phyloP scores from a whole-genome alignment of 2,797 vertebrate species.

The Helostoma temminkii region DNA sequence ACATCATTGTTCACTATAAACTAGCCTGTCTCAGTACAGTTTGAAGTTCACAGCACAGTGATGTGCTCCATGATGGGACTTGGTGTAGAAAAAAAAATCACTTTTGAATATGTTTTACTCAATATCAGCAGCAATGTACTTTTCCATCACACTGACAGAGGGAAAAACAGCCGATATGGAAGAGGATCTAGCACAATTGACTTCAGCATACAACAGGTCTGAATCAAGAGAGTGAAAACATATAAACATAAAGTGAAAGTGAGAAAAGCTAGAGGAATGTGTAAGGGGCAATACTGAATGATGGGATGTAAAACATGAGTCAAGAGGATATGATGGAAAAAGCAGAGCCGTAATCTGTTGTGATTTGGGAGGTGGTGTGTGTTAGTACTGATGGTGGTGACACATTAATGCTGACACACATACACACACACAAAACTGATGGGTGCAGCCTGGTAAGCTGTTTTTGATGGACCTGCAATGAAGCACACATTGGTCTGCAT shows the following conservation, averaged over 20 bases:
- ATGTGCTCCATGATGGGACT: constrained; percentile 32
- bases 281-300: constrained; percentile 49
- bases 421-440: constrained; percentile 1
- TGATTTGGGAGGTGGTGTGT: constrained; percentile 45
- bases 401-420: constrained; percentile 1
- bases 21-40: constrained; percentile 6
- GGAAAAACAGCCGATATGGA: not conserved
- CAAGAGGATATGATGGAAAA: constrained; percentile 38
- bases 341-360: constrained; percentile 26
- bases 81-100: constrained; percentile 29
- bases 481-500: too few species aligned
- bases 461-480: not conserved
- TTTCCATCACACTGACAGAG: constrained; percentile 21
- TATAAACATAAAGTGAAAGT: constrained; percentile 25
- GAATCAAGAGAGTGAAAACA: constrained; percentile 12
- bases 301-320: constrained; percentile 51
- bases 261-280: constrained; percentile 24
- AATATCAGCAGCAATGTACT: constrained; percentile 20
- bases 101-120: constrained; percentile 25
- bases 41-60: constrained; percentile 19
- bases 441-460: too few species aligned
- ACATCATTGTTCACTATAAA: constrained; percentile 18
- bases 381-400: constrained; percentile 29
- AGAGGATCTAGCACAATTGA: constrained; percentile 32
- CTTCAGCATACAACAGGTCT: constrained; percentile 1